phyloP scores from a whole-genome alignment of 2,888 invertebrate genomes.

The Antitype chi region DNA sequence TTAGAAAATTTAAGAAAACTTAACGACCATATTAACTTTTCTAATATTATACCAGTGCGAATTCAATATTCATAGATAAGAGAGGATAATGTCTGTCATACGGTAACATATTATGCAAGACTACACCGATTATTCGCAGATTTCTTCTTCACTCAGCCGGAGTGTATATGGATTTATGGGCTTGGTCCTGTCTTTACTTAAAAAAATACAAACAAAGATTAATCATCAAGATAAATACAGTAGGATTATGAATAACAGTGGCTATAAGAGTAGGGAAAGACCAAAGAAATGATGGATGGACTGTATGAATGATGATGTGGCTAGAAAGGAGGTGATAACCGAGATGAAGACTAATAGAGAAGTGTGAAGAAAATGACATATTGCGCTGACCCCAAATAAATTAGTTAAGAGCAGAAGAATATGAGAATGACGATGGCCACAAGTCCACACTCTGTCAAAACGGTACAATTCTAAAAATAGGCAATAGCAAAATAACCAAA shows the following conservation, averaged over 20 bases:
- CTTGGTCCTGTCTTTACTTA: neutral
- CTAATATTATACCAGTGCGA: too few species aligned
- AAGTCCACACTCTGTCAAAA: neutral
- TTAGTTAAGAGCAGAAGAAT: neutral
- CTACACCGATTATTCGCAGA: neutral
- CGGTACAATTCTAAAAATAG: constrained; percentile 29
- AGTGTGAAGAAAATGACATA: neutral
- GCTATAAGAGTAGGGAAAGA: neutral
- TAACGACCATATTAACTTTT: too few species aligned
- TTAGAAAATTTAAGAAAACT: too few species aligned
- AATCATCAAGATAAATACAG: too few species aligned
- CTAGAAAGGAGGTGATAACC: neutral
- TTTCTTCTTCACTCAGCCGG: too few species aligned
- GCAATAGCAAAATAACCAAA: neutral
- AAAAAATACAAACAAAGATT: neutral
- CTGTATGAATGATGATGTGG: neutral
- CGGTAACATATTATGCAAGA: neutral
- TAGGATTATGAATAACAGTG: too few species aligned
- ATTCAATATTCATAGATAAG: too few species aligned
- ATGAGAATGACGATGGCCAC: neutral
- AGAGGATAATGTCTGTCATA: too few species aligned
- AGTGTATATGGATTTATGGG: neutral
- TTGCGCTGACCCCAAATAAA: neutral
- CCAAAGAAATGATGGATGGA: neutral
- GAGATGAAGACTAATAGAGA: neutral